A percentile compares a stretch with the other conserved stretches of the same genome.
Evolutionary conservation across 2,113 vertebrate genomes (phyloP).

Genomic region (Amphiprion percula): DNA sequence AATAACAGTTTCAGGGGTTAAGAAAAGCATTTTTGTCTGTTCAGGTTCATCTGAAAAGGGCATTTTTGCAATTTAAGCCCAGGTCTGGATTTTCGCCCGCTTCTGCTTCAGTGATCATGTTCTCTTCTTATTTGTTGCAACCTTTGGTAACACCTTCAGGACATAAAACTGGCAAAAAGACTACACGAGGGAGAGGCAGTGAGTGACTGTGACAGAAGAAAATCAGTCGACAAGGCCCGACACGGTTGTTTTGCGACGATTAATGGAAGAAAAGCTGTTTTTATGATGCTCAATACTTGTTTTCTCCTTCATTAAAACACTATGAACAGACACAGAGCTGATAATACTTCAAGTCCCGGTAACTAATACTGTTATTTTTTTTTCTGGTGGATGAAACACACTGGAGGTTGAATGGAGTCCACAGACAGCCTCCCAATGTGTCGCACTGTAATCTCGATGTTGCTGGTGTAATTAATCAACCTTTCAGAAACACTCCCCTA

Average conservation of each 20-base stretch:
- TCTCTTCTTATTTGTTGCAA: constrained; percentile 59
- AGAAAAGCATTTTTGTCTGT: constrained; percentile 5
- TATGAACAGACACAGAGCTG: constrained; percentile 13
- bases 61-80: constrained; percentile 34
- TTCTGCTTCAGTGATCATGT: constrained; percentile 55
- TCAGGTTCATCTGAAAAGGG: neutral
- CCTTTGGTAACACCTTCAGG: constrained; percentile 75
- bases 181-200: constrained; percentile 51
- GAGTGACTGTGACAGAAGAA: constrained; percentile 35
- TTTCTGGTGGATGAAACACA: constrained; percentile 11
- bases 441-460: constrained; percentile 43
- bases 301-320: constrained; percentile 59
- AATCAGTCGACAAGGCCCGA: constrained; percentile 22
- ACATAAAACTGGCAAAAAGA: constrained; percentile 52
- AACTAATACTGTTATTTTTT: constrained; percentile 49
- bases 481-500: constrained; percentile 27
- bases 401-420: constrained; percentile 14
- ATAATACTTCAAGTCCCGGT: constrained; percentile 33
- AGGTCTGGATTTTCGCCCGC: constrained; percentile 32
- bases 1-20: neutral
- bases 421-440: constrained; percentile 6
- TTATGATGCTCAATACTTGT: constrained; percentile 26
- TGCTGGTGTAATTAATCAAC: constrained; percentile 76
- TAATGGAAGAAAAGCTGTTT: constrained; percentile 33
- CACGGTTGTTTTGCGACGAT: constrained; percentile 20